Evolutionary conservation across 2,888 invertebrate genomes (phyloP).

Genomic region (Drosophila ezoana): DNA sequence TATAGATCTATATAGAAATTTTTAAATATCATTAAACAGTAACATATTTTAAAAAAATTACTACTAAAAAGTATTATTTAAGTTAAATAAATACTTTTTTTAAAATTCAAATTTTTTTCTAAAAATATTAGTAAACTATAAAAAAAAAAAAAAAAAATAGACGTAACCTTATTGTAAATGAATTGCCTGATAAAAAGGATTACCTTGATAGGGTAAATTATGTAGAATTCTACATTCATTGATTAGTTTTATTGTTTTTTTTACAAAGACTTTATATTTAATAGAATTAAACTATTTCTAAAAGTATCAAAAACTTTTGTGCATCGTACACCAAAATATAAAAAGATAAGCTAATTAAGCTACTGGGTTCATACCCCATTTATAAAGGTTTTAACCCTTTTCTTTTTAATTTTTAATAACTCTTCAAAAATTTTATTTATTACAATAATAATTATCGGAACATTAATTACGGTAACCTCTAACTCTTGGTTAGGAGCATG

Average conservation of each 20-base stretch:
- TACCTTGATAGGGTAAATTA: slow-evolving; percentile 87
- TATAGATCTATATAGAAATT: slow-evolving; percentile 44
- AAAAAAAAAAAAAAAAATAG: slow-evolving; percentile 45
- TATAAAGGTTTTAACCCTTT: slow-evolving; percentile 85
- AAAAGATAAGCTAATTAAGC: slow-evolving; percentile 87
- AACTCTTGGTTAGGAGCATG: slow-evolving; percentile 86
- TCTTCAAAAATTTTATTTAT: slow-evolving; percentile 86
- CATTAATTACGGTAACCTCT: slow-evolving; percentile 86
- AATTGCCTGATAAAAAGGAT: slow-evolving; percentile 85
- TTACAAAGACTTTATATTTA: slow-evolving; percentile 84
- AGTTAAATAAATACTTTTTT: background rate
- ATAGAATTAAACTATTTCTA: slow-evolving; percentile 88
- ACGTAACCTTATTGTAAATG: slow-evolving; percentile 36
- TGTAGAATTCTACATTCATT: slow-evolving; percentile 40
- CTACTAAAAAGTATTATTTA: slow-evolving; percentile 33
- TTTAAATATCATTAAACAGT: slow-evolving; percentile 33
- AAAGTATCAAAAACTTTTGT: slow-evolving; percentile 88
- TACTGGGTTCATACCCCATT: slow-evolving; percentile 85
- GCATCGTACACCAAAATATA: slow-evolving; percentile 88
- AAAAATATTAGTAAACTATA: slow-evolving; percentile 26
- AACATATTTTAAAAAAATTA: slow-evolving; percentile 7
- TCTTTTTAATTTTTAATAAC: slow-evolving; percentile 86
- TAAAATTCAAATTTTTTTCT: slow-evolving; percentile 3
- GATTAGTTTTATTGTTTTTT: slow-evolving; percentile 25
- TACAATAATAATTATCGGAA: slow-evolving; percentile 85